phyloP scores from a whole-genome alignment of 2,113 vertebrate genomes.

The Tyto alba region DNA sequence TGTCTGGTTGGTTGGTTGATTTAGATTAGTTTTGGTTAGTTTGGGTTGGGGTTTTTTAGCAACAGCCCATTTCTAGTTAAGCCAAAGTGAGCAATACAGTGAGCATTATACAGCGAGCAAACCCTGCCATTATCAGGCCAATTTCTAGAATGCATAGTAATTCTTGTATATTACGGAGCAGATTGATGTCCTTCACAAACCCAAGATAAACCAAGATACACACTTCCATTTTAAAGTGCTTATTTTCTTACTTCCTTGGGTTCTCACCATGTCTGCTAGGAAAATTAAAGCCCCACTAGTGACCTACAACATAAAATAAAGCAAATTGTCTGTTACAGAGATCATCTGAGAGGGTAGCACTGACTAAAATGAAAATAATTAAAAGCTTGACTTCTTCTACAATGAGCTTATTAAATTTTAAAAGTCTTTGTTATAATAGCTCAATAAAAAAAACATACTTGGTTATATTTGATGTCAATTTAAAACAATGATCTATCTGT shows the following conservation, averaged over 20 bases:
- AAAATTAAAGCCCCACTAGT: neutral
- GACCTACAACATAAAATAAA: neutral
- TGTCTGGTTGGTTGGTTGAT: neutral
- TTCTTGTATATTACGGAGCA: neutral
- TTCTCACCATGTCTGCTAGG: neutral
- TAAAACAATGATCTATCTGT: conserved; percentile 49
- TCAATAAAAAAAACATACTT: conserved; percentile 16
- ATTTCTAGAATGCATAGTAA: neutral
- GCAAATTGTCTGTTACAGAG: neutral
- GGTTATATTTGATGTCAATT: conserved; percentile 8
- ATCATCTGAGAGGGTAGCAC: neutral
- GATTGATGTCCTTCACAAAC: neutral
- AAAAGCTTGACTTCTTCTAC: conserved; percentile 3
- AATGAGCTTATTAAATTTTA: conserved; percentile 52
- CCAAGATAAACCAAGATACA: neutral
- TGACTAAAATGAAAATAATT: conserved; percentile 47
- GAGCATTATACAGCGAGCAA: neutral
- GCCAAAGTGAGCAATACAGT: neutral
- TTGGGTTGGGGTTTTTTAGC: rapidly evolving
- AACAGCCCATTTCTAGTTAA: neutral
- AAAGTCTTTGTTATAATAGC: conserved; percentile 11
- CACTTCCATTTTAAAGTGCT: neutral
- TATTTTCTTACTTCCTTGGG: neutral
- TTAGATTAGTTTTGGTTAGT: neutral
- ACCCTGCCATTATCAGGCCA: neutral